Base-by-base conservation (phyloP, 2,888 invertebrate genomes). In the Schrankia costaestrigalis region DNA sequence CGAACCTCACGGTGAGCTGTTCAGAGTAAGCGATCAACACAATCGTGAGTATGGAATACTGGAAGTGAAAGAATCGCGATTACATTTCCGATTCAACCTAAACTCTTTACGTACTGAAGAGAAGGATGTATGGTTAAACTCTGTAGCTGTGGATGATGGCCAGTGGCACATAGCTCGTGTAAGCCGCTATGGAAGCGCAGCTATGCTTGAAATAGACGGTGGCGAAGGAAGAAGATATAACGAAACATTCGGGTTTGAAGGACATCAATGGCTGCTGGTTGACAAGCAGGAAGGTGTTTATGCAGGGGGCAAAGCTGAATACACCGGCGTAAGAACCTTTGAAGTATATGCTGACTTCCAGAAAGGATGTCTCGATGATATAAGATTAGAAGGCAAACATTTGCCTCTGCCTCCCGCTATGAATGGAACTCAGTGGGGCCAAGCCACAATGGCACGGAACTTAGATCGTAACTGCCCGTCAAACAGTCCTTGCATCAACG, bases 101-200 rank as follows among this genome's bases (percentile, higher is more conserved):
- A 98, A 98, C 76, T 96, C 95, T 10, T 82, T 96, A 46, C 90
- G 96, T 46, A 96, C 97, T 3, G 97, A 97, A 74, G 97, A 97
- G 73, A 92, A 93, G 44, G 95, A 95, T 66, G 93, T 98, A 56
- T 95, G 96, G 95, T 85, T 97, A 29, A 94, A 95, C 56, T 94
- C 95, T 3, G 94, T 97, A 13, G 92, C 94, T 1, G 97, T 98
- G 1, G 96, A 97, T 66, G 96, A 98, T 72, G 98, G 98, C 1
- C 97, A 97, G 64, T 98, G 98, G 98, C 98, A 99, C 72, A 95
- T 95, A 32, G 97, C 97, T 3, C 91, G 94, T 51, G 95, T 98
- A 0, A 94, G 95, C 57, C 91, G 98, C 34, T 96, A 95, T 57
- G 98, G 98, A 21, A 96, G 96, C 27, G 96, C 97, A 5, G 97